Evolutionary conservation across 2,888 invertebrate species (phyloP), one percentile per base, ranked within the genome.

Genomic region (Tachina lurida): DNA sequence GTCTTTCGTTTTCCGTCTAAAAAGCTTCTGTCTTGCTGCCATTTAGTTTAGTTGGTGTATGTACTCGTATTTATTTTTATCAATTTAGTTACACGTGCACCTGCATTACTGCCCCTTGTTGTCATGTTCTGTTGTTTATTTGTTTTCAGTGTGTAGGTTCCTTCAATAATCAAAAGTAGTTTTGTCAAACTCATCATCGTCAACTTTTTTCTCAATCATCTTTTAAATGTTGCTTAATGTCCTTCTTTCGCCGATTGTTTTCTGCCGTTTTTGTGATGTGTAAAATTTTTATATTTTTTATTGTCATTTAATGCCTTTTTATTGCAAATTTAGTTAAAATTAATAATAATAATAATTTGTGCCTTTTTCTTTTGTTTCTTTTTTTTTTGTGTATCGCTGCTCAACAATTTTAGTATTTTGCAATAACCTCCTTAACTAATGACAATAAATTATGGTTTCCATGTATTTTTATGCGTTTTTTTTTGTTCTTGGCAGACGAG

Each of bases 311-410:
- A 80, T 83, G 86, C 79, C 83, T 84, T 87, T 81, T 87, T 84
- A 81, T 84, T 84, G 84, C 84, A 87, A 84, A 87, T 87, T 87
- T 87, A 87, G 83, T 74, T 84, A 84, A 84, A 81, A 84, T 84
- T 84, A 81, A 81, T 81, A 86, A 86, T 80, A 77, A 81, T 78
- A 49, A 81, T 81, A 12, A 74, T 7, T 31, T 31, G 31, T 31
- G 31, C 31, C 31, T 31, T 31, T 31, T 31, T 60, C 41, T 39
- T 12, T 65, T 31, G n/a, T 31, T 70, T 75, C 47, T 56, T 67
- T 13, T 70, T 31, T 52, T 63, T n/a, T 62, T 71, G 54, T 49
- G 71, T 43, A 73, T 62, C 58, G 19, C 56, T 60, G 60, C 43
- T 63, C 49, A 79, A 56, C 73, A 22, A 43, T 63, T 70, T 22